Evolutionary conservation across 2,888 invertebrate species (phyloP).

Genomic region (Exocentrus adspersus): DNA sequence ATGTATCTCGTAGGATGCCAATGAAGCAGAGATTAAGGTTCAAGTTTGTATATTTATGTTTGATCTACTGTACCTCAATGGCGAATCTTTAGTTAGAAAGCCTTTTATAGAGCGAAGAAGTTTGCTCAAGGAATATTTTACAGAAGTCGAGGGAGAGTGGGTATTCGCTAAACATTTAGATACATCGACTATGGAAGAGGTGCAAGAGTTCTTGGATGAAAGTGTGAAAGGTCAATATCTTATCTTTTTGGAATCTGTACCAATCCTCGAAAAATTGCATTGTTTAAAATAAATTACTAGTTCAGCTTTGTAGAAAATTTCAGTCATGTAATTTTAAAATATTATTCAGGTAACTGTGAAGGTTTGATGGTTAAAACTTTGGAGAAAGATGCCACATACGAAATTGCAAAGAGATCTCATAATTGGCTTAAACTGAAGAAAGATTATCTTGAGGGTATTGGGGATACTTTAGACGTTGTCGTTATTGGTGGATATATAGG

Average conservation of each 20-base stretch:
- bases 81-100: slow-evolving; percentile 80
- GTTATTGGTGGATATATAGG: slow-evolving; percentile 96
- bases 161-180: slow-evolving; percentile 86
- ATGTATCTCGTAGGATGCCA: slow-evolving; percentile 71
- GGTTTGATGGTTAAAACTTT: slow-evolving; percentile 99
- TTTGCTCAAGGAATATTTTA: slow-evolving; percentile 77
- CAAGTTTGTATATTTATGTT: slow-evolving; percentile 93
- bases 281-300: no score
- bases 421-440: slow-evolving; percentile 98
- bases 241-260: no score
- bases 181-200: slow-evolving; percentile 87
- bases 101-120: slow-evolving; percentile 81
- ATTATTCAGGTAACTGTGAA: slow-evolving; percentile 86
- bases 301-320: no score
- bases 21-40: slow-evolving; percentile 79
- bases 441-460: slow-evolving; percentile 96
- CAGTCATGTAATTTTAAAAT: no score
- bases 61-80: slow-evolving; percentile 94
- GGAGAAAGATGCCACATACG: slow-evolving; percentile 89
- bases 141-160: slow-evolving; percentile 82
- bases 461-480: slow-evolving; percentile 95
- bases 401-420: slow-evolving; percentile 93
- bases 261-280: no score
- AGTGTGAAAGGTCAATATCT: slow-evolving; percentile 77
- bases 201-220: slow-evolving; percentile 93